phyloP scores from a whole-genome alignment of 2,113 vertebrate genomes.

The Arizona elegans region DNA sequence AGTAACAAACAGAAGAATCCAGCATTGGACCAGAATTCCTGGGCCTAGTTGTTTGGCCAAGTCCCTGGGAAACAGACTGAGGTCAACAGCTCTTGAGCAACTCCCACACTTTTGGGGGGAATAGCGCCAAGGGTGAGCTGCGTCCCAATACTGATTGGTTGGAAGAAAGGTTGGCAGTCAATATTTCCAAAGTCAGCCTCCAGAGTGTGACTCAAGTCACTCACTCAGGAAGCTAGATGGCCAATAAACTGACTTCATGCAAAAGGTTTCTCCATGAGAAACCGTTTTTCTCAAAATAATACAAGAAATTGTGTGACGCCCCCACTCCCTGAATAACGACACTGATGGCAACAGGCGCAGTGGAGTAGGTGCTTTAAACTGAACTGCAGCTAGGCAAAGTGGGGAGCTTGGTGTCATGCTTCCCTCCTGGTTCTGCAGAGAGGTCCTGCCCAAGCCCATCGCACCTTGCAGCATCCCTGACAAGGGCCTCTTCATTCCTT shows the following conservation, averaged over 20 bases:
- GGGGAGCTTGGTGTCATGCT: not conserved
- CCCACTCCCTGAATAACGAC: not conserved
- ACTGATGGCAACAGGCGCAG: not conserved
- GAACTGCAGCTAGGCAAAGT: not conserved
- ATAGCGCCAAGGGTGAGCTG: not conserved
- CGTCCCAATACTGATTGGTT: not conserved
- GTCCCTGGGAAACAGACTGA: not conserved
- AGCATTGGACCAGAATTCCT: not conserved
- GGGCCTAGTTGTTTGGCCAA: too few relatives aligned
- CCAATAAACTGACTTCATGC: not conserved
- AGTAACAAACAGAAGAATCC: too few relatives aligned
- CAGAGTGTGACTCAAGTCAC: not conserved
- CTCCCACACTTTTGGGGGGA: not conserved
- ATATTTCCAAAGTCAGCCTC: not conserved
- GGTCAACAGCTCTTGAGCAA: not conserved
- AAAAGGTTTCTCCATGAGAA: not conserved
- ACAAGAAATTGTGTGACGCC: not conserved
- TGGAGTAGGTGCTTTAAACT: not conserved
- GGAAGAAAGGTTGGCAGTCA: not conserved
- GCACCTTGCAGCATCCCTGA: not conserved
- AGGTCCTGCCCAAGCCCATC: not conserved
- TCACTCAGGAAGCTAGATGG: not conserved
- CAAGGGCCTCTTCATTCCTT: not conserved
- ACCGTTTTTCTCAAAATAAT: not conserved
- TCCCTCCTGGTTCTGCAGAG: not conserved